Conservation (phyloP, 2,113 vertebrate genomes). For the Plectropomus leopardus region DNA sequence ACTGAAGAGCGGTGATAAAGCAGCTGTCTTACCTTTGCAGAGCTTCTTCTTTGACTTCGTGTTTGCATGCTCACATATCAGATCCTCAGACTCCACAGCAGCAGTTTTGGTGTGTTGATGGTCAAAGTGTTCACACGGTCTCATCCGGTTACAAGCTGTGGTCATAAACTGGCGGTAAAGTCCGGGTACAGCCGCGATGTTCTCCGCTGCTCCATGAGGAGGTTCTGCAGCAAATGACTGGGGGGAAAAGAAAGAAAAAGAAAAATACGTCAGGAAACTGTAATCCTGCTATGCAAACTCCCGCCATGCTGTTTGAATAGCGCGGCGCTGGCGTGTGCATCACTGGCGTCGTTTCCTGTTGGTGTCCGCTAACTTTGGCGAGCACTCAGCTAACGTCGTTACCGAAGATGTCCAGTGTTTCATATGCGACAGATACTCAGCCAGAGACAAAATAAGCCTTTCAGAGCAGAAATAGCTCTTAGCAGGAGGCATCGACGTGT, state of each 20-base stretch:
- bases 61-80: not conserved
- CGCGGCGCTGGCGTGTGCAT: not conserved
- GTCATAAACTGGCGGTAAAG: not conserved
- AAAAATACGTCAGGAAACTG: too few relatives aligned
- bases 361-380: not conserved
- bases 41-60: slow-evolving; percentile 6
- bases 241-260: too few relatives aligned
- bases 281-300: too few relatives aligned
- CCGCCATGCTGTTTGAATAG: not conserved
- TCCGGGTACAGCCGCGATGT: not conserved
- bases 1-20: too few relatives aligned
- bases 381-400: not conserved
- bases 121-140: not conserved
- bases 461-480: not conserved
- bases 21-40: slow-evolving; percentile 3
- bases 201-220: not conserved
- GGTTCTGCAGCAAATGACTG: not conserved
- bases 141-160: not conserved
- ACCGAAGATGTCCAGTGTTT: too few relatives aligned
- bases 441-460: too few relatives aligned
- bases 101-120: not conserved
- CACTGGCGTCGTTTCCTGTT: not conserved
- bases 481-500: too few relatives aligned
- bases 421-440: not conserved
- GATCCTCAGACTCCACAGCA: not conserved